Percentiles rank a stretch among this genome's conserved stretches.
These are phyloP conservation scores for Tyto alba DNA, from an alignment of 2,113 vertebrate species.

Conservation along the genomic window DNA sequence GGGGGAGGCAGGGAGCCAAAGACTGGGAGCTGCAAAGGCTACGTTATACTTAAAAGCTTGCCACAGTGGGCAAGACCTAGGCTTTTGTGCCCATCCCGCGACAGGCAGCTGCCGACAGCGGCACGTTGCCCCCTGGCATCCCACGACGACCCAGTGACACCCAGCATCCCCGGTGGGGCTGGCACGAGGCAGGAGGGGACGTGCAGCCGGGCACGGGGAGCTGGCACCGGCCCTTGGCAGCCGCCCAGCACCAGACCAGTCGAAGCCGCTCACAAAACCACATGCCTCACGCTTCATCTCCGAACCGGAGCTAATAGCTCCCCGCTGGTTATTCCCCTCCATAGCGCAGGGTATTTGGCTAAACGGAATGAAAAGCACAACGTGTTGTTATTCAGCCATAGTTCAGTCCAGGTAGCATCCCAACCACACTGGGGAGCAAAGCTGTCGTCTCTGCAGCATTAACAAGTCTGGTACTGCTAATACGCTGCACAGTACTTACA, in stretches of 20 bases:
- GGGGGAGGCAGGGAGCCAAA: neutral
- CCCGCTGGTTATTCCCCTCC: neutral
- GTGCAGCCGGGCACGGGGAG: conserved; percentile 12
- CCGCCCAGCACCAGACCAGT: neutral
- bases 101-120: neutral
- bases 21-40: neutral
- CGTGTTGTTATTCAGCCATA: fast-evolving
- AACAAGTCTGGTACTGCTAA: neutral
- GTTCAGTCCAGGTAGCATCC: neutral
- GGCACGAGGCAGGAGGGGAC: neutral
- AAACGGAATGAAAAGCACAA: neutral
- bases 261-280: neutral
- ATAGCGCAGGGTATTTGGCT: fast-evolving
- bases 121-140: neutral
- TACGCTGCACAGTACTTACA: neutral
- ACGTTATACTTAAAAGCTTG: neutral
- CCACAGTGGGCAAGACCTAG: neutral
- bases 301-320: neutral
- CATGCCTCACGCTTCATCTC: neutral
- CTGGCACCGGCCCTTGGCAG: neutral
- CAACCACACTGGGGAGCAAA: neutral
- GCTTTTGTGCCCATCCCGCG: neutral
- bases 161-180: neutral
- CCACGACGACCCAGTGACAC: neutral
- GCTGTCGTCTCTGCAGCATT: neutral